Evolutionary conservation across 2,888 invertebrate genomes (phyloP).

Genomic region (Blera fallax): DNA sequence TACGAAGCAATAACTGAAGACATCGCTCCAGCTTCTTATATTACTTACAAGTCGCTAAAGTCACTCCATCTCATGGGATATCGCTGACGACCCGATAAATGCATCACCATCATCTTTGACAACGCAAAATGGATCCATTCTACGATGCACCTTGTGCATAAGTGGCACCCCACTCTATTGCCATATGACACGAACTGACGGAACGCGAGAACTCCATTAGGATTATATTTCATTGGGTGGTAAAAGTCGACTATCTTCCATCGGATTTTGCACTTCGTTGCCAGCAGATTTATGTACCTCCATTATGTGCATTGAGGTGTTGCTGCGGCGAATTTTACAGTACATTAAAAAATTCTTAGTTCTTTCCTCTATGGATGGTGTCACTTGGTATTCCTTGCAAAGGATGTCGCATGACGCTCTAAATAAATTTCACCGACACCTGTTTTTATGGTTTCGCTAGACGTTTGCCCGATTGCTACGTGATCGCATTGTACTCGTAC

Average conservation of each 20-base stretch:
- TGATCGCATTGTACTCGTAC: constrained; percentile 50
- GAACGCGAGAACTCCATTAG: constrained; percentile 65
- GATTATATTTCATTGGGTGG: constrained; percentile 70
- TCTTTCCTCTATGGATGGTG: neutral
- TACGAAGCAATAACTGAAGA: neutral
- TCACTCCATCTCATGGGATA: neutral
- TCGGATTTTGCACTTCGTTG: constrained; percentile 70
- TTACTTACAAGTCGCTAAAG: neutral
- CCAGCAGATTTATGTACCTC: constrained; percentile 60
- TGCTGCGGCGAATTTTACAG: constrained; percentile 67
- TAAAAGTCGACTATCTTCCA: constrained; percentile 61
- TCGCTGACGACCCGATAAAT: constrained; percentile 45
- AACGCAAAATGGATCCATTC: constrained; percentile 40
- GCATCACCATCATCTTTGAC: constrained; percentile 27
- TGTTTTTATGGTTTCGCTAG: constrained; percentile 70
- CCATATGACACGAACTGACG: neutral
- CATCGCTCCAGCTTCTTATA: neutral
- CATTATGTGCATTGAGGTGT: constrained; percentile 71
- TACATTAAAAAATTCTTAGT: constrained; percentile 64
- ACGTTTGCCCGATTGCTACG: constrained; percentile 67
- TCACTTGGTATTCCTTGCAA: constrained; percentile 67
- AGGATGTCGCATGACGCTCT: constrained; percentile 70
- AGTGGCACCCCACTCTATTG: neutral
- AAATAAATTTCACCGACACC: constrained; percentile 71
- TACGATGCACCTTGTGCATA: constrained; percentile 48